These are phyloP conservation scores for Heliconius eleuchia DNA, from an alignment of 1,140 invertebrate genomes.

Conservation along the genomic window DNA sequence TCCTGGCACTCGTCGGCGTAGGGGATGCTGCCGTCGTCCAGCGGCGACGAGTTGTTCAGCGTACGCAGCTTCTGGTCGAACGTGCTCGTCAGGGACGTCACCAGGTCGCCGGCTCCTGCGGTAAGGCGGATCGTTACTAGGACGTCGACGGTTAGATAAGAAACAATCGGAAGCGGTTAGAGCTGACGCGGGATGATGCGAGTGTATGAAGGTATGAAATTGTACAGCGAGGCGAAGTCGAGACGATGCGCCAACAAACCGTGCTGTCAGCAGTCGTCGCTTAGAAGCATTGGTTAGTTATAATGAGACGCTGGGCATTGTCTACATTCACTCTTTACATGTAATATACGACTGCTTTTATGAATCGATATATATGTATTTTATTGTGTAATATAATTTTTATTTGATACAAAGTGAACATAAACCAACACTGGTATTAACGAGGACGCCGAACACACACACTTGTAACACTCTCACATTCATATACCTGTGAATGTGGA, in stretches of 20 bases:
- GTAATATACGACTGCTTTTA: no score
- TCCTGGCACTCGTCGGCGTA: slow-evolving; percentile 77
- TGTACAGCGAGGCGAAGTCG: slow-evolving; percentile 52
- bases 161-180: slow-evolving; percentile 58
- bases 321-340: slow-evolving; percentile 42
- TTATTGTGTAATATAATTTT: not conserved
- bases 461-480: slow-evolving; percentile 77
- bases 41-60: slow-evolving; percentile 78
- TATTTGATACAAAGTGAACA: slow-evolving; percentile 39
- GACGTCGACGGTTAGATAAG: not conserved
- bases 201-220: slow-evolving; percentile 35
- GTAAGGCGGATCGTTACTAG: not conserved
- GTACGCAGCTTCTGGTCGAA: slow-evolving; percentile 85
- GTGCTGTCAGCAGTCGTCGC: slow-evolving; percentile 63
- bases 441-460: slow-evolving; percentile 64
- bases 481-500: slow-evolving; percentile 80
- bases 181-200: slow-evolving; percentile 52
- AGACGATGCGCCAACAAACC: slow-evolving; percentile 52
- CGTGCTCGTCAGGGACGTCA: slow-evolving; percentile 85
- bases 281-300: slow-evolving; percentile 69
- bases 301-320: slow-evolving; percentile 46
- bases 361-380: not conserved
- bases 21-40: slow-evolving; percentile 79
- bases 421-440: slow-evolving; percentile 46
- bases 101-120: slow-evolving; percentile 82